Evolutionary conservation across 2,113 vertebrate species (phyloP).

Genomic region (Apus apus): DNA sequence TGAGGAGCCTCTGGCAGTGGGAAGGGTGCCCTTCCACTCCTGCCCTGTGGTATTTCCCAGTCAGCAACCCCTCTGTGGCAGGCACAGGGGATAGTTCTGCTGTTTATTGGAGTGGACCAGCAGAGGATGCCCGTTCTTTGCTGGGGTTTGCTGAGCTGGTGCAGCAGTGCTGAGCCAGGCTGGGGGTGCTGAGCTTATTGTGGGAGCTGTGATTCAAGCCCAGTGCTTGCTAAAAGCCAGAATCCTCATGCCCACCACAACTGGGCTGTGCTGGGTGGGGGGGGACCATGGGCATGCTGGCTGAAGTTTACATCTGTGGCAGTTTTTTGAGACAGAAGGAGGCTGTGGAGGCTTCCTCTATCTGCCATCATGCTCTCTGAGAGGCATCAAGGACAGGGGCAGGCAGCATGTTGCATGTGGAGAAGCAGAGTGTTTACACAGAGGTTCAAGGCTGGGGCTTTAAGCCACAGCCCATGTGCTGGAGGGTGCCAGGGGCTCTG

Average conservation of each 20-base stretch:
- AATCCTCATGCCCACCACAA: neutral
- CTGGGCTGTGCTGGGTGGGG: neutral
- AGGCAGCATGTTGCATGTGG: neutral
- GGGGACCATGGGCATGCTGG: neutral
- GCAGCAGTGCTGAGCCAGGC: neutral
- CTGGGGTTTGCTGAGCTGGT: neutral
- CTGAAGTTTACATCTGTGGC: neutral
- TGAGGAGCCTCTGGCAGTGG: neutral
- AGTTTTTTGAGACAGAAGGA: neutral
- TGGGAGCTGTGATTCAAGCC: neutral
- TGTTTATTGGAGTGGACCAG: neutral
- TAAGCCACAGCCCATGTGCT: neutral
- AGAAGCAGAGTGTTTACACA: neutral
- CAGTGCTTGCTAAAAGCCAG: rapidly evolving
- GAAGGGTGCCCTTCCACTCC: neutral
- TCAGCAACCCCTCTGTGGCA: rapidly evolving
- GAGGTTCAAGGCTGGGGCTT: neutral
- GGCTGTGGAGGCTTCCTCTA: neutral
- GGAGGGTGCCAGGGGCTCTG: neutral
- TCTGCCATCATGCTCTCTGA: neutral
- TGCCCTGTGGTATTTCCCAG: neutral
- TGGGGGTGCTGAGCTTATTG: neutral
- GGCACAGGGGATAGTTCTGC: neutral
- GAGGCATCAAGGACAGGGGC: neutral
- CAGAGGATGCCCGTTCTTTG: neutral